Conservation (phyloP, 2,113 vertebrate species). For the Aspiorhynchus laticeps region DNA sequence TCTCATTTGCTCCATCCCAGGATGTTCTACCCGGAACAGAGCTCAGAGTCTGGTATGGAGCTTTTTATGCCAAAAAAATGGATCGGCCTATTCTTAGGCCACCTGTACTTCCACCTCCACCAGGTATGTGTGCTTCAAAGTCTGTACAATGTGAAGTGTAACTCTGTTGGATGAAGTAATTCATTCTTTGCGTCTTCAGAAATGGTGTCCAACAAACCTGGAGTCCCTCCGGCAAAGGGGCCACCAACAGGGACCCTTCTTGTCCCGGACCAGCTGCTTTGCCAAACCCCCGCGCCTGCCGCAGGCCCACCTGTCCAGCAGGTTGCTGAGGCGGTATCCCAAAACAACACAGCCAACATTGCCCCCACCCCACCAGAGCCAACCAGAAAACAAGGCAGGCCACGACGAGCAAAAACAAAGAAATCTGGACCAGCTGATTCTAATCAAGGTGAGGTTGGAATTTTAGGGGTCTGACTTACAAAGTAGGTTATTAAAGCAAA, state of each 20-base stretch:
- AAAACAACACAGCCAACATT: conserved; percentile 51
- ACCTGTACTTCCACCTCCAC: conserved; percentile 68
- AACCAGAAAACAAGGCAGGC: conserved; percentile 79
- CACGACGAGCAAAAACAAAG: conserved; percentile 80
- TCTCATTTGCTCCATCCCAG: conserved; percentile 54
- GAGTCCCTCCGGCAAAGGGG: conserved; percentile 43
- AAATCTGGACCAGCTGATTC: conserved; percentile 66
- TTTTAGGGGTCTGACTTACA: background rate
- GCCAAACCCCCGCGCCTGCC: conserved; percentile 74
- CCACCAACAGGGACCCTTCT: conserved; percentile 24
- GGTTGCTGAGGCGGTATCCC: conserved; percentile 56
- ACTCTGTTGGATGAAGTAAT: background rate
- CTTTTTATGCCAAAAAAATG: conserved; percentile 99
- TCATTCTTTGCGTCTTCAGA: conserved; percentile 50
- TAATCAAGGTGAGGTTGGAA: conserved; percentile 76
- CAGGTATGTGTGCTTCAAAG: conserved; percentile 67
- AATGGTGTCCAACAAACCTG: conserved; percentile 45
- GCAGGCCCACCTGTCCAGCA: conserved; percentile 65
- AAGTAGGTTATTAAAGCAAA: background rate
- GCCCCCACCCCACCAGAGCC: conserved; percentile 60
- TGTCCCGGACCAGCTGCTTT: conserved; percentile 79
- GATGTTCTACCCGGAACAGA: conserved; percentile 90
- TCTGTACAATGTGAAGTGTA: background rate
- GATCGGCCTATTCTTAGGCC: conserved; percentile 88
- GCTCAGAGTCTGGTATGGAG: conserved; percentile 97